These are phyloP conservation scores for Homarus americanus DNA, from an alignment of 1,140 invertebrate genomes.

Conservation along the genomic window DNA sequence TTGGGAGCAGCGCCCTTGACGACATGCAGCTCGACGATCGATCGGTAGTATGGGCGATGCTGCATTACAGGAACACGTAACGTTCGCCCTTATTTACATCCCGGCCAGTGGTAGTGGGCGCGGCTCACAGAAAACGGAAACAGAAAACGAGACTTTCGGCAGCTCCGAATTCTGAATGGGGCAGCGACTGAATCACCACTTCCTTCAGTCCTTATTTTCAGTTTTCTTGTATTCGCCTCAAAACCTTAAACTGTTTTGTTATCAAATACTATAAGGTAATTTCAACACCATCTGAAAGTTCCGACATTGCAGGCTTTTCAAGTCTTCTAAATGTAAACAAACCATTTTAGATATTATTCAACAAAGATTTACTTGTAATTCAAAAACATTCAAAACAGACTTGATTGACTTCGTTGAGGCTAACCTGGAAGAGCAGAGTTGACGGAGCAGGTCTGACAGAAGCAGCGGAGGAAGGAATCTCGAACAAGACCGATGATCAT, in stretches of 20 bases:
- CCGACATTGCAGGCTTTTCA: not conserved
- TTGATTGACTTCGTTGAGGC: not conserved
- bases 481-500: slow-evolving; percentile 66
- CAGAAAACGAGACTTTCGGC: slow-evolving; percentile 25
- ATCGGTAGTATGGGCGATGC: slow-evolving; percentile 53
- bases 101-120: slow-evolving; percentile 28
- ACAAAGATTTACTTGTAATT: not conserved
- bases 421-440: slow-evolving; percentile 65
- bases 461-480: slow-evolving; percentile 66
- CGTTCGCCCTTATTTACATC: slow-evolving; percentile 45
- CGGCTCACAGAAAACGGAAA: slow-evolving; percentile 50
- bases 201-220: not conserved
- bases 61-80: slow-evolving; percentile 44
- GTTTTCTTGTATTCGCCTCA: no score
- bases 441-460: slow-evolving; percentile 69
- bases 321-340: not conserved
- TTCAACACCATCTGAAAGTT: slow-evolving; percentile 10
- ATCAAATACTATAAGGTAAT: not conserved
- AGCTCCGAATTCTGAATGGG: slow-evolving; percentile 49
- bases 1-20: slow-evolving; percentile 53
- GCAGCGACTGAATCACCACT: not conserved
- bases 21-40: slow-evolving; percentile 37
- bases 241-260: not conserved
- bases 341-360: not conserved
- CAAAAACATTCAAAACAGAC: not conserved